These are phyloP conservation scores for Oreamnos americanus DNA, from an alignment of 2,113 vertebrate genomes.

Conservation along the genomic window DNA sequence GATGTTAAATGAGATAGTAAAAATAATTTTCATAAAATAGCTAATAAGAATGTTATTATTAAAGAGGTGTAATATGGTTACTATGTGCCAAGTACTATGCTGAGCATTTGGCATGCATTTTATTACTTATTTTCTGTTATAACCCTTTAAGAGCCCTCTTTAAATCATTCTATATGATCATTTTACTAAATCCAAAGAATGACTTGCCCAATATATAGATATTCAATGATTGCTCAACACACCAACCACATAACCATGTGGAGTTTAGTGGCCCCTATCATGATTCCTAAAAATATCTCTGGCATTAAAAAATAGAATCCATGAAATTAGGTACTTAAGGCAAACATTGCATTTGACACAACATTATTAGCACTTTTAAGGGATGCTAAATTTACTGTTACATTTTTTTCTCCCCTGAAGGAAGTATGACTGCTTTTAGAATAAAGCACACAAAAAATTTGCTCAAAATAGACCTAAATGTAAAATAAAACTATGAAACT, in stretches of 20 bases:
- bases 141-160: background rate
- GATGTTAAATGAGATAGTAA: background rate
- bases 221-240: background rate
- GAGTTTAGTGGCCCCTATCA: background rate
- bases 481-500: background rate
- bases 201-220: background rate
- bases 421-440: background rate
- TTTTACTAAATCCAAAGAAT: slow-evolving; percentile 16
- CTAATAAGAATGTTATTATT: background rate
- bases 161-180: background rate
- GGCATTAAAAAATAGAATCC: background rate
- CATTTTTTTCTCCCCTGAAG: background rate
- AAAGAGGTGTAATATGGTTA: background rate
- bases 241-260: background rate
- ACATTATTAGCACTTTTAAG: background rate
- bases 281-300: background rate
- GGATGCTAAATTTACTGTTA: background rate
- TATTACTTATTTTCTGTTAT: background rate
- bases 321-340: background rate
- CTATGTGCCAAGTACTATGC: background rate
- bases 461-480: background rate
- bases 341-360: background rate
- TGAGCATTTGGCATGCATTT: background rate
- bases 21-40: background rate
- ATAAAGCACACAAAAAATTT: background rate